A percentile compares a stretch with the other conserved stretches of the same genome.
Evolutionary conservation across 2,888 invertebrate species (phyloP).

Genomic region (Megalurothrips usitatus): DNA sequence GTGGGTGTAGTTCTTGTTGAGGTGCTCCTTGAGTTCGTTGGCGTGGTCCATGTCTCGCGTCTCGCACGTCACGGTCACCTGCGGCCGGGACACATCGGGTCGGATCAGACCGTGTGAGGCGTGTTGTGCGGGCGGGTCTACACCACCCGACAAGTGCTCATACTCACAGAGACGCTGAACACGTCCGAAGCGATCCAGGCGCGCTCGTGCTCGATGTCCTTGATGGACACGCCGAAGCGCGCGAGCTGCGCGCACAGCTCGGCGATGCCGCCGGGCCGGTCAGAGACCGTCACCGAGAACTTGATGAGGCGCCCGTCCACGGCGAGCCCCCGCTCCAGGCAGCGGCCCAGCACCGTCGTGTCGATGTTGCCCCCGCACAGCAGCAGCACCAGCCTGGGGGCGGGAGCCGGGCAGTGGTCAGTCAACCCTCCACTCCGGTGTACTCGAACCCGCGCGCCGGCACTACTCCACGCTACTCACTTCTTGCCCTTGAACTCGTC

Average conservation of each 20-base stretch:
- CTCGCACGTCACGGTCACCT: constrained; percentile 88
- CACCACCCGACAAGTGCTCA: background rate
- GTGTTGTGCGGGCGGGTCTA: too few species aligned
- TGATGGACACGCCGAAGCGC: constrained; percentile 79
- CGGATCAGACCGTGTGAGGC: too few species aligned
- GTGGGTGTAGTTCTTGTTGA: constrained; percentile 52
- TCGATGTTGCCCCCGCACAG: constrained; percentile 89
- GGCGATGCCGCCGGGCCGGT: constrained; percentile 82
- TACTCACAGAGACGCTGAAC: constrained; percentile 63
- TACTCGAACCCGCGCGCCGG: background rate
- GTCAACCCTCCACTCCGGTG: too few species aligned
- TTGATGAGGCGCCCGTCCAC: constrained; percentile 74
- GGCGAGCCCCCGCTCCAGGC: constrained; percentile 81
- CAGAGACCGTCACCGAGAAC: constrained; percentile 74
- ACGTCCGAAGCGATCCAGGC: constrained; percentile 91
- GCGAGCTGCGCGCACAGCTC: constrained; percentile 74
- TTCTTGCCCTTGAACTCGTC: constrained; percentile 77
- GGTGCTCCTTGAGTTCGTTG: constrained; percentile 54
- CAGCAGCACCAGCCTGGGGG: constrained; percentile 70
- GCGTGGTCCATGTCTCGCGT: constrained; percentile 79
- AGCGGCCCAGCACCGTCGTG: constrained; percentile 82
- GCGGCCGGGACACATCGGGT: constrained; percentile 38
- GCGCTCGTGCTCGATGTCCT: constrained; percentile 92
- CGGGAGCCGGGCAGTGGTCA: constrained; percentile 3
- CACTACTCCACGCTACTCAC: constrained; percentile 47